phyloP scores from a whole-genome alignment of 1,140 invertebrate genomes.

The Diorhabda elongata region DNA sequence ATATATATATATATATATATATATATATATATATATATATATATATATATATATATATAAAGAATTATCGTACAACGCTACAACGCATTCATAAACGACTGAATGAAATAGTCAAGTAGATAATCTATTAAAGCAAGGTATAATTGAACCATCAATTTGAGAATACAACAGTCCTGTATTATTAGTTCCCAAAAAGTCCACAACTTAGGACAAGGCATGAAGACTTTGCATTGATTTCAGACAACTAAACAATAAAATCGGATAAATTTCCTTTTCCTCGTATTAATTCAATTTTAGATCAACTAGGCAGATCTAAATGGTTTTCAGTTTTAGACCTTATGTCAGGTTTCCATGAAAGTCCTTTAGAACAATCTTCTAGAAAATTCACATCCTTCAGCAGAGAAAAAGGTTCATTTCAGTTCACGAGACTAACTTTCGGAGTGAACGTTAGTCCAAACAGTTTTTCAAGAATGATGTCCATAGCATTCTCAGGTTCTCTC shows the following conservation, averaged over 20 bases:
- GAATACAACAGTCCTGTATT: conserved; percentile 18
- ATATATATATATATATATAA: too few species aligned
- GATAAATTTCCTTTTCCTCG: conserved; percentile 17
- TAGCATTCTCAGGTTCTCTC: conserved; percentile 17
- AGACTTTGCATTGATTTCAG: conserved; percentile 9
- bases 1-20: too few species aligned
- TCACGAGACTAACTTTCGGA: conserved; percentile 24
- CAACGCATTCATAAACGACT: too few species aligned
- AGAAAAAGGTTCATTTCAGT: conserved; percentile 18
- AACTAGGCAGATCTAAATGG: conserved; percentile 14
- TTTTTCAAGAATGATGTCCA: too few species aligned
- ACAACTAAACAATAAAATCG: conserved; percentile 8
- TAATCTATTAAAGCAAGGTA: neutral
- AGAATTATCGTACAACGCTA: too few species aligned
- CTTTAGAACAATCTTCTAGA: conserved; percentile 6
- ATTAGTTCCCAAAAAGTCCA: conserved; percentile 17
- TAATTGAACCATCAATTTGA: conserved; percentile 14
- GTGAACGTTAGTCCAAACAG: neutral
- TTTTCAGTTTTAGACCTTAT: conserved; percentile 11
- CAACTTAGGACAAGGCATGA: neutral
- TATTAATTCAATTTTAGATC: conserved; percentile 18
- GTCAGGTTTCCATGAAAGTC: conserved; percentile 11
- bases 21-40: too few species aligned
- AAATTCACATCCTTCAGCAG: conserved; percentile 14
- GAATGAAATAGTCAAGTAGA: neutral